Base-by-base conservation (phyloP, 1,140 invertebrate species). In the Drosophila navojoa region DNA sequence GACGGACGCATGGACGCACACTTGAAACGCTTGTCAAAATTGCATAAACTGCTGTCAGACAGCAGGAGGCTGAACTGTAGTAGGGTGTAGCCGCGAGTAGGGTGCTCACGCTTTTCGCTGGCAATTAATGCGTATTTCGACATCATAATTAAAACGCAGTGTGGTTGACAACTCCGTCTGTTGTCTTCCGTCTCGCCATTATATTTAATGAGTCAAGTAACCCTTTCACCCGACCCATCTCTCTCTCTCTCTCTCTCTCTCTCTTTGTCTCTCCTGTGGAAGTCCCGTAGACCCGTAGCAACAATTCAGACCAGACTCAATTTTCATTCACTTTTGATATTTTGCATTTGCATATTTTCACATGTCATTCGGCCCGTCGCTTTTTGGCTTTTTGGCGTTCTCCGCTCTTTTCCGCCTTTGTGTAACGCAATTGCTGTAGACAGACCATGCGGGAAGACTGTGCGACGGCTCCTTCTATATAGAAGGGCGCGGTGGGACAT, bases 111-210 rank as follows among this genome's bases (percentile, higher is more conserved):
- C 64, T 66, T 89, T 87, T 89, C 81, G 71, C 61, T 71, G 73
- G 70, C 85, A 89, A 89, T 89, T 89, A 89, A 89, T 89, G 85
- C 74, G 80, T 84, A 76, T 89, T 89, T 89, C 84, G 84, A 90
- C 84, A 90, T 89, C 85, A 89, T 89, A 89, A 89, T 89, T 89
- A 89, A 89, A 84, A 74, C 68, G 58, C 70, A 78, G 38, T 64
- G 49, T 44, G 54, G 68, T 71, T 81, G 82, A 80, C 81, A 79
- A 86, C 82, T 55, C 67, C 81, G 78, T 62, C 64, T 76, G 66
- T 55, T 61, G 75, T 81, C 77, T 86, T 74, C 75, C 59, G 78
- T 79, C 78, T 84, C 74, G 81, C 84, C 79, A 84, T 87, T 87
- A 87, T 77, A 80, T 71, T 77, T 80, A 87, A 90, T 87, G 77